phyloP scores from a whole-genome alignment of 2,888 invertebrate species.

The Agonopterix alstromeriana region DNA sequence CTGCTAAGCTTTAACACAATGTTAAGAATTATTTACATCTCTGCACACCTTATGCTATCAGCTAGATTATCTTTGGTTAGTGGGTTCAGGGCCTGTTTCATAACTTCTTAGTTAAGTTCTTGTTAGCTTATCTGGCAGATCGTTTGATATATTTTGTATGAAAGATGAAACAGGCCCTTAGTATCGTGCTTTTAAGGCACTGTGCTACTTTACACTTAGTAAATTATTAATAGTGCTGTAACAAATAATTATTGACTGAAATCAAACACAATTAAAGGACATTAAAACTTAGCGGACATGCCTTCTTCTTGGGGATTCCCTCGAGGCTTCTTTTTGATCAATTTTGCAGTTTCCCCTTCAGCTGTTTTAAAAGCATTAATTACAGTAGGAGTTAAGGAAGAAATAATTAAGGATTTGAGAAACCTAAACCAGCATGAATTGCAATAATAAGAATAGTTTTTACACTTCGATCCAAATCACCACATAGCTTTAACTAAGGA shows the following conservation, averaged over 20 bases:
- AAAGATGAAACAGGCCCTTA: too few species aligned
- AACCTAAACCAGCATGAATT: not conserved
- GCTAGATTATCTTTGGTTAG: too few species aligned
- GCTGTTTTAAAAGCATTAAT: constrained; percentile 44
- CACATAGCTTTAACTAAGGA: not conserved
- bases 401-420: not conserved
- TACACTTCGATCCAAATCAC: not conserved
- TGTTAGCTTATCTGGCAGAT: too few species aligned
- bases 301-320: constrained; percentile 36
- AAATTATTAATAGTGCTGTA: too few species aligned
- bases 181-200: too few species aligned
- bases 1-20: too few species aligned
- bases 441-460: not conserved
- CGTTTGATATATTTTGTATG: too few species aligned
- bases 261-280: not conserved
- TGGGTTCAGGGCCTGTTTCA: too few species aligned
- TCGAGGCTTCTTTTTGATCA: constrained; percentile 28
- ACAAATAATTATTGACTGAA: not conserved
- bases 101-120: too few species aligned
- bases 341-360: constrained; percentile 32
- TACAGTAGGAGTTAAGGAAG: not conserved
- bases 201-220: too few species aligned
- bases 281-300: constrained; percentile 29
- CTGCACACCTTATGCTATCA: too few species aligned
- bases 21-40: too few species aligned